Evolutionary conservation across 2,113 vertebrate species (phyloP).

Genomic region (Melanocharis versteri): DNA sequence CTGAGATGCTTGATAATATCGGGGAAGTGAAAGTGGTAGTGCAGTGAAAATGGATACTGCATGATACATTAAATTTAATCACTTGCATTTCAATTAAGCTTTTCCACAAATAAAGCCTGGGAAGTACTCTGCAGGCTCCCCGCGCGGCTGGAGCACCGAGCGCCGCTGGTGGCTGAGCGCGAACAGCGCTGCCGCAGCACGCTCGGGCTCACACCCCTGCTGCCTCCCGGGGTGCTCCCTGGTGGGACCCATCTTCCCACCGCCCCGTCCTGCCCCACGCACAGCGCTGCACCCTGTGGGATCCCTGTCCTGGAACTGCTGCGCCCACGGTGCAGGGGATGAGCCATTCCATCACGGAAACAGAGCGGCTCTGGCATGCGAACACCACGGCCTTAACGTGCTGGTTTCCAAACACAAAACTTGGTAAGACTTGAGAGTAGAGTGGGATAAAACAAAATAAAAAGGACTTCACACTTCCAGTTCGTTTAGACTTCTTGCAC

Average conservation of each 20-base stretch:
- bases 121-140: constrained; percentile 19
- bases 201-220: not conserved
- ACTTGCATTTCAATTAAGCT: constrained; percentile 69
- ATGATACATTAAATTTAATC: constrained; percentile 66
- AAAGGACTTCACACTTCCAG: not conserved
- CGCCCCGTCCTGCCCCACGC: not conserved
- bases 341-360: not conserved
- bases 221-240: not conserved
- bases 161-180: not conserved
- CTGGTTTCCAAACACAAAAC: not conserved
- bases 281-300: not conserved
- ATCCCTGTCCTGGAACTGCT: not conserved
- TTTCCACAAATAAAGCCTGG: constrained; percentile 55
- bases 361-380: not conserved
- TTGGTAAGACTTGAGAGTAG: not conserved
- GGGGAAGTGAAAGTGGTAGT: constrained; percentile 58
- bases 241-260: not conserved
- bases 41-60: constrained; percentile 64
- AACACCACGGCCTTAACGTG: rapidly evolving
- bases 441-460: not conserved
- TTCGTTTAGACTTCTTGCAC: not conserved
- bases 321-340: not conserved
- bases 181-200: not conserved
- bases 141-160: not conserved
- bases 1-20: constrained; percentile 55